Conservation (phyloP, 2,888 invertebrate species). For the Acleris emargana region DNA sequence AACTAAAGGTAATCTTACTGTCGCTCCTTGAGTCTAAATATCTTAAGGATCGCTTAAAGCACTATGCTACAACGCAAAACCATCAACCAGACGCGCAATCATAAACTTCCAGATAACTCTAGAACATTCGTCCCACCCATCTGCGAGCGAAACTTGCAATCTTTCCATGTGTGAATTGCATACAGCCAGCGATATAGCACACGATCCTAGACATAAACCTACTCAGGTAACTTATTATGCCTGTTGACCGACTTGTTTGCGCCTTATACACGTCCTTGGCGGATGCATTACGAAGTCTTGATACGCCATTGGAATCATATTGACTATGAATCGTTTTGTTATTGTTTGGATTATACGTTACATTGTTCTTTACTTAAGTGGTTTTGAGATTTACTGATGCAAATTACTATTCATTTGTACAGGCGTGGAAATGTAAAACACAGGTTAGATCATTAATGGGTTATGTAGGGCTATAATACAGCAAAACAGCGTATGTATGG, state of each 20-base stretch:
- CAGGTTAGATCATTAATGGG: conserved; percentile 2
- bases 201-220: not conserved
- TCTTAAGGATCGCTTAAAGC: too few relatives aligned
- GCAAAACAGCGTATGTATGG: too few relatives aligned
- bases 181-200: not conserved
- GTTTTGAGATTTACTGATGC: conserved; percentile 15
- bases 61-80: not conserved
- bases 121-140: conserved; percentile 8
- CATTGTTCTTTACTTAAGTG: conserved; percentile 12
- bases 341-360: conserved; percentile 16
- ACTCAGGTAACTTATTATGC: conserved; percentile 12
- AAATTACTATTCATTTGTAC: conserved; percentile 18
- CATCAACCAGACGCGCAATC: not conserved
- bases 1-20: too few relatives aligned
- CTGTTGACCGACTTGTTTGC: conserved; percentile 19
- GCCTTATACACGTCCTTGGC: conserved; percentile 13
- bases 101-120: conserved; percentile 4
- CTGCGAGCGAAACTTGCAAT: not conserved
- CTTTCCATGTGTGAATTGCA: conserved; percentile 10
- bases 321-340: not conserved
- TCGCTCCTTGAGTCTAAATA: too few relatives aligned
- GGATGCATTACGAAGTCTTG: conserved; percentile 8
- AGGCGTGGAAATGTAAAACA: conserved; percentile 8
- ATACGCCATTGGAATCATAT: conserved; percentile 15
- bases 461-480: not conserved